Conservation (phyloP, 2,113 vertebrate species). For the Gymnarchus niloticus region DNA sequence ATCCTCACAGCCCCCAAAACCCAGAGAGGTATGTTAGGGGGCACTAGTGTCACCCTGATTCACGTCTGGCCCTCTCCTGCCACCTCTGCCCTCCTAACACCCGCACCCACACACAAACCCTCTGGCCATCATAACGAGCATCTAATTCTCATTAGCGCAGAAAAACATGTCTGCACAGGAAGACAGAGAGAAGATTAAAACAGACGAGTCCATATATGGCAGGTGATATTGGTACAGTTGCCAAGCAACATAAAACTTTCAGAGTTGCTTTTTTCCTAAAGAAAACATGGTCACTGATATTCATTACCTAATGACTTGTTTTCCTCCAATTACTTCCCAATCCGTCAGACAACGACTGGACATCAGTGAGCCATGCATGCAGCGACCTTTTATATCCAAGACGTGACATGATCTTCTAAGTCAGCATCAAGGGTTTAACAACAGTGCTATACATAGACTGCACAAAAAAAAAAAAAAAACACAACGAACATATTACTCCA, state of each 20-base stretch:
- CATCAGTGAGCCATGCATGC: not conserved
- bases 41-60: not conserved
- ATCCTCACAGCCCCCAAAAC: not conserved
- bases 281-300: slow-evolving; percentile 13
- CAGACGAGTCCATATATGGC: slow-evolving; percentile 29
- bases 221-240: slow-evolving; percentile 36
- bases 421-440: not conserved
- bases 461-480: not conserved
- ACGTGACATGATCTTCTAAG: slow-evolving; percentile 24
- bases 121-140: slow-evolving; percentile 6
- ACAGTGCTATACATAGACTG: slow-evolving; percentile 22
- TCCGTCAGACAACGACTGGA: not conserved
- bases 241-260: slow-evolving; percentile 33
- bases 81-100: not conserved
- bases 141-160: slow-evolving; percentile 26
- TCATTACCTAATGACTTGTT: slow-evolving; percentile 13
- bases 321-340: slow-evolving; percentile 10
- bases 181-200: slow-evolving; percentile 27
- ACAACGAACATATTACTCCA: slow-evolving; percentile 8
- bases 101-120: not conserved
- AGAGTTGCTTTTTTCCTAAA: slow-evolving; percentile 20
- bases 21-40: not conserved
- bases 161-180: slow-evolving; percentile 17
- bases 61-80: not conserved
- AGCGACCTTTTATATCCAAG: slow-evolving; percentile 16